Evolutionary conservation across 2,797 vertebrate species (phyloP), one percentile per base, ranked within the genome.

Genomic region (Microhierax caerulescens): DNA sequence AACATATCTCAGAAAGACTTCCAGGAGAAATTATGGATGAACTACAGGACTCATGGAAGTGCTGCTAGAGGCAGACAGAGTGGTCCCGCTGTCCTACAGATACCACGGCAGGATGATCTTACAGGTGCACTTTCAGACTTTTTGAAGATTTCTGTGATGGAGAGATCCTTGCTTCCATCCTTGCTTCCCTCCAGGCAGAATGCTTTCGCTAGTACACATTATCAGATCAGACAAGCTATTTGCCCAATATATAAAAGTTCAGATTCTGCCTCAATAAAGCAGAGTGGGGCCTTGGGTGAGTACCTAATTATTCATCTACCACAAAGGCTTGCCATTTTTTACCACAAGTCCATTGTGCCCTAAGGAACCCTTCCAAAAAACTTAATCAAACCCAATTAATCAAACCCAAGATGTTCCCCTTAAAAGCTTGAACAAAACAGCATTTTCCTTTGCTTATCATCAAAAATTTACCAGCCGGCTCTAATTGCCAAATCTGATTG

Each of bases 361-460:
- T 43, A 61, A 95, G 73, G 72, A 96, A 50, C 45, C 27, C 57
- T 70, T 94, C 77, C 74, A 94, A 92, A 92, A 72, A 10, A 53
- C 28, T 95, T 85, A 76, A 79, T 76, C 0, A 0, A 82, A 87
- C 36, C 32, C 60, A 53, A 25, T 95, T 85, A 76, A 79, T 76
- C 0, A 0, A 82, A 87, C 36, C 32, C 39, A 87, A 0, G 70
- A 75, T 43, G 48, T 89, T 87, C 63, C 77, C 48, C 24, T 73
- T 91, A 93, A 93, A 92, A 84, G 39, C 78, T 60, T 77, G 88
- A 87, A 56, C 70, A 93, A 79, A 70, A 76, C 59, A 85, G 36
- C 43, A 45, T 89, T 97, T 96, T 89, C 72, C 74, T 47, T 51
- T 60, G 67, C 74, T 89, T 93, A 47, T 79, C 63, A 82, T 92